Evolutionary conservation across 2,797 vertebrate genomes (phyloP), one percentile per base, ranked within the genome.

Genomic region (Enteromius anoplus): DNA sequence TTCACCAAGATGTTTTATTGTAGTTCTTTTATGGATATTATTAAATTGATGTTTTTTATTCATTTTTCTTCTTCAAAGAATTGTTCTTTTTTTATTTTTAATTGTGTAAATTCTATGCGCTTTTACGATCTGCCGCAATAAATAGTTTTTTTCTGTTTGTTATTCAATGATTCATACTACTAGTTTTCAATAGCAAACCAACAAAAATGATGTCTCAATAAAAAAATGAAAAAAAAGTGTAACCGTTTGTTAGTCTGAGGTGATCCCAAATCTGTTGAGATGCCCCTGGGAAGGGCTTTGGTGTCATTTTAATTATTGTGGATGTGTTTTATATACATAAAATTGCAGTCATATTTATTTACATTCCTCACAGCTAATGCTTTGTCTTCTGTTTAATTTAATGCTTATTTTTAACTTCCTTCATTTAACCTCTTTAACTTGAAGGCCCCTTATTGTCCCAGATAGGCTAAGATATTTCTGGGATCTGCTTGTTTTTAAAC

Each of bases 261-360:
- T 29, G 34, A 11, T 78, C 79, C 66, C 51, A 37, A 45, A 83
- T 83, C 32, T 55, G 14, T 4, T 21, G 47, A 42, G 45, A 34
- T 32, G 32, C 32, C 32, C 32, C 32, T 32, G 32, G 32, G 32
- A 32, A 32, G 32, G 32, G 32, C 32, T 32, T 32, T 32, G 32
- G 32, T 32, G 1, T 32, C 32, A 3, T 34, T 34, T 62, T 42
- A 77, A 62, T 83, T 75, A 69, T 70, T 80, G 17, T n/a, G 66
- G 29, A 75, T 75, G 68, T 82, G 51, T 84, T 34, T 84, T 66
- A 75, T 70, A 75, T 79, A 71, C 70, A 80, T 71, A 85, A 10
- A 15, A 58, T 55, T 40, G 8, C 64, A n/a, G 64, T 75, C 29
- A 80, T 8, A 47, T 81, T 65, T 77, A 23, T 81, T 76, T 60